phyloP scores from a whole-genome alignment of 92 coral and sea anemone species.

The Metridium senile region DNA sequence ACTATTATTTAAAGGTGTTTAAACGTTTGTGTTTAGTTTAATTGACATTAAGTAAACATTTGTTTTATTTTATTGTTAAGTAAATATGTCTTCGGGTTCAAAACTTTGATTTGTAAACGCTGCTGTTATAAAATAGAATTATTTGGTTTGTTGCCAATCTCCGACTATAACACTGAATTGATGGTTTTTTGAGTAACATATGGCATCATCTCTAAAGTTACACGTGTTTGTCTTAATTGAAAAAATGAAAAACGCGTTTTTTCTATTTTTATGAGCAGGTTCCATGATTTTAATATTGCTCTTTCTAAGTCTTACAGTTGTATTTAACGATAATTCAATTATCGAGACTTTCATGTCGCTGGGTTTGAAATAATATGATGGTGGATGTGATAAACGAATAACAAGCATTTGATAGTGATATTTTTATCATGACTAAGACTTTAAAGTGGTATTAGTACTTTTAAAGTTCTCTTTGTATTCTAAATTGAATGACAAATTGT shows the following conservation, averaged over 20 bases:
- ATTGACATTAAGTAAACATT: background rate
- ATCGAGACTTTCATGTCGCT: background rate
- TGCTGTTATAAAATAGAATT: background rate
- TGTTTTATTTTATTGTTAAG: background rate
- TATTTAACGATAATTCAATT: background rate
- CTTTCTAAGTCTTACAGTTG: background rate
- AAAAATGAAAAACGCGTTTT: background rate
- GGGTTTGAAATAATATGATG: conserved; percentile 2
- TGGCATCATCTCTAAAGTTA: background rate
- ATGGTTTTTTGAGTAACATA: background rate
- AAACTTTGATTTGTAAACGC: background rate
- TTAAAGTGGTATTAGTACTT: conserved; percentile 9
- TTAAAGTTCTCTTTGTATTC: background rate
- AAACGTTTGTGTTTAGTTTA: background rate
- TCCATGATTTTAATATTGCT: background rate
- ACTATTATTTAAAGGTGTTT: background rate
- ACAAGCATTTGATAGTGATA: background rate
- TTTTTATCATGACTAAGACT: background rate
- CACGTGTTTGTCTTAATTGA: background rate
- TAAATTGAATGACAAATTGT: conserved; percentile 2
- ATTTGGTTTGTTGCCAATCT: background rate
- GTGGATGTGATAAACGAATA: conserved; percentile 1
- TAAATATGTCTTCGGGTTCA: background rate
- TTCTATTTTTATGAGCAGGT: background rate
- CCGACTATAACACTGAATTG: background rate